phyloP scores from a whole-genome alignment of 2,888 invertebrate species.

The Glaucopsyche alexis region DNA sequence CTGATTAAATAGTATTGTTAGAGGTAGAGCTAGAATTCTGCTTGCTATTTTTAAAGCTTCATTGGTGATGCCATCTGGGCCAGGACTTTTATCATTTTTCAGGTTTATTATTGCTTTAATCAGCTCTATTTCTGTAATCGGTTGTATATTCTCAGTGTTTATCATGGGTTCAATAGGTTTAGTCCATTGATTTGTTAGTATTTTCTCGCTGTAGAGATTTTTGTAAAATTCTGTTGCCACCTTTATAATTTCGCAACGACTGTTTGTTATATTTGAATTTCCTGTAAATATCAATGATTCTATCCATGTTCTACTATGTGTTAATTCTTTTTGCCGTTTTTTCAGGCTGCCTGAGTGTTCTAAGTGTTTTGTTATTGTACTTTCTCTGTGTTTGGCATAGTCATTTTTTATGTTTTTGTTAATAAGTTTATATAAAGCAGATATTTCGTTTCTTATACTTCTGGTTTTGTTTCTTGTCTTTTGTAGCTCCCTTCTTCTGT shows the following conservation, averaged over 20 bases:
- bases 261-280: not conserved
- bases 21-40: no score
- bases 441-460: not conserved
- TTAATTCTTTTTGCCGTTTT: not conserved
- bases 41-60: no score
- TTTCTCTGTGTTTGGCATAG: not conserved
- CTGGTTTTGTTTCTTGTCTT: not conserved
- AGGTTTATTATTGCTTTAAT: no score
- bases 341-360: not conserved
- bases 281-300: not conserved
- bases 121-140: no score
- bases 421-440: not conserved
- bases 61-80: no score
- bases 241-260: not conserved
- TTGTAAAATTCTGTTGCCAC: no score
- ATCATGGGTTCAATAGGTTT: no score
- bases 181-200: no score
- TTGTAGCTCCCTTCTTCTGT: not conserved
- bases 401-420: not conserved
- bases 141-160: no score
- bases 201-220: no score
- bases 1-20: no score
- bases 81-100: no score
- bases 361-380: not conserved
- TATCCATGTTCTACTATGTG: not conserved